A percentile compares a stretch with the other conserved stretches of the same genome.
phyloP scores from a whole-genome alignment of 2,797 vertebrate species.

The Erethizon dorsatum region DNA sequence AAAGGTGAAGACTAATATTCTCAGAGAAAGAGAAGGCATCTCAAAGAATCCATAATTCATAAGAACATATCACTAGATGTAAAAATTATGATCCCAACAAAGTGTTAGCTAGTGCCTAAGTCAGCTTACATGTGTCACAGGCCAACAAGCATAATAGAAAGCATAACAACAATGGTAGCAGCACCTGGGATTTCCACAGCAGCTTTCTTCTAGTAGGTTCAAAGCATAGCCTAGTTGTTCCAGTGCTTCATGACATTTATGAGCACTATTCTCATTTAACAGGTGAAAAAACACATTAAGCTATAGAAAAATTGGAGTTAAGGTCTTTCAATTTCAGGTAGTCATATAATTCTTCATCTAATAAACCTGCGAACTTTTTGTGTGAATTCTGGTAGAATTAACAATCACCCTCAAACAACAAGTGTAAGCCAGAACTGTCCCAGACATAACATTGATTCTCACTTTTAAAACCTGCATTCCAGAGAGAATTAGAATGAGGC shows the following conservation, averaged over 20 bases:
- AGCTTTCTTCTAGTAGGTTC: constrained; percentile 8
- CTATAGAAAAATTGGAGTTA: background rate
- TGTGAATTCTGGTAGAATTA: background rate
- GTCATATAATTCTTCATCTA: background rate
- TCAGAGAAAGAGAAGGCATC: background rate
- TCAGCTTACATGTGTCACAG: background rate
- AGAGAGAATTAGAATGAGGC: background rate
- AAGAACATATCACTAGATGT: background rate
- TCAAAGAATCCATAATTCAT: background rate
- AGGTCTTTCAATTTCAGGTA: background rate
- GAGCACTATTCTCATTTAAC: background rate
- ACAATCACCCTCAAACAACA: background rate
- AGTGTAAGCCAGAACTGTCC: background rate
- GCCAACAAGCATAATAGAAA: background rate
- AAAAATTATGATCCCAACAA: background rate
- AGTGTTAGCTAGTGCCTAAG: background rate
- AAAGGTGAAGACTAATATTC: background rate
- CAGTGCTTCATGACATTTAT: background rate
- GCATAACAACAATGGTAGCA: background rate
- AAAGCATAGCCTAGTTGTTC: background rate
- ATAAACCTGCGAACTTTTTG: background rate
- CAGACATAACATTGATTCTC: background rate
- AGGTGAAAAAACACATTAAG: background rate
- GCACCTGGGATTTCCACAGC: background rate
- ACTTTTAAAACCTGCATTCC: background rate